Evolutionary conservation across 1,140 invertebrate species (phyloP).

Genomic region (Drosophila navojoa): DNA sequence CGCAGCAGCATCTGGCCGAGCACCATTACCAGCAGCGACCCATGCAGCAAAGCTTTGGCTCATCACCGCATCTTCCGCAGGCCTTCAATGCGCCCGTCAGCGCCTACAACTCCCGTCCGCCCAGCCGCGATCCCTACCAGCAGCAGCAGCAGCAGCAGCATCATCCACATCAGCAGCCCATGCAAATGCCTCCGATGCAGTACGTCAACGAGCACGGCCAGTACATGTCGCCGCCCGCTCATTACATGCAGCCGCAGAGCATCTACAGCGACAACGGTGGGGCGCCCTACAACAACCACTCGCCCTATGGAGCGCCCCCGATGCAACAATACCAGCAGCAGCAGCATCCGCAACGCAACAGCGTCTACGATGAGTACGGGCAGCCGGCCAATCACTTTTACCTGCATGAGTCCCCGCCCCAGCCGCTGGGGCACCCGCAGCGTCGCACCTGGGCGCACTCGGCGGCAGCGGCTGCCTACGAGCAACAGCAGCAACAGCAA

Average conservation of each 20-base stretch:
- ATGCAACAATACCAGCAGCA: constrained; percentile 77
- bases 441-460: constrained; percentile 90
- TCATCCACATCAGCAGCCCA: constrained; percentile 83
- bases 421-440: constrained; percentile 86
- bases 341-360: constrained; percentile 84
- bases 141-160: constrained; percentile 78
- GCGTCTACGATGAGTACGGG: constrained; percentile 76
- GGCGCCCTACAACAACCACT: constrained; percentile 74
- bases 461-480: constrained; percentile 85
- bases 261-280: constrained; percentile 78
- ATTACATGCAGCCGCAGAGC: constrained; percentile 76
- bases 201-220: constrained; percentile 81
- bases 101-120: constrained; percentile 77
- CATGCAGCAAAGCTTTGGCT: constrained; percentile 85
- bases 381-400: constrained; percentile 87
- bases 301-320: constrained; percentile 48
- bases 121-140: constrained; percentile 83
- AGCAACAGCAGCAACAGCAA: constrained; percentile 79
- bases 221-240: constrained; percentile 72
- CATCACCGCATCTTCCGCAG: constrained; percentile 86
- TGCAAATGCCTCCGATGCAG: constrained; percentile 77
- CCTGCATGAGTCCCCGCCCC: constrained; percentile 87
- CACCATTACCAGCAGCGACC: constrained; percentile 74
- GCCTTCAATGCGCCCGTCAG: constrained; percentile 74
- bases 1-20: constrained; percentile 85